Conservation (phyloP, 1,140 invertebrate species). For the Drosophila jambulina region DNA sequence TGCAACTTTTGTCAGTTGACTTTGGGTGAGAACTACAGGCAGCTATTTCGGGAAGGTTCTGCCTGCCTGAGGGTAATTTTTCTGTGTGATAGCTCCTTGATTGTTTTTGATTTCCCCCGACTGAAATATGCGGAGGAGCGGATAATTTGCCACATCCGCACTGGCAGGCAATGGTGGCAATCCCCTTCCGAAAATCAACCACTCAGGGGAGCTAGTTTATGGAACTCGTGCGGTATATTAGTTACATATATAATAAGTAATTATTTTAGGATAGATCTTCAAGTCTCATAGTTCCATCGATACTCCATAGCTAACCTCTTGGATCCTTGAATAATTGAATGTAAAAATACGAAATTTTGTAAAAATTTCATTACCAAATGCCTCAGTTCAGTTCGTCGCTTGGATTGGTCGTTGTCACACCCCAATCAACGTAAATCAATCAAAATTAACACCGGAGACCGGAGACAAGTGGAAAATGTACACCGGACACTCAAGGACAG, state of each 20-base stretch:
- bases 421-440: conserved; percentile 22
- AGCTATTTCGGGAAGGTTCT: conserved; percentile 10
- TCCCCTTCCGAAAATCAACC: not conserved
- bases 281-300: not conserved
- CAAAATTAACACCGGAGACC: conserved; percentile 24
- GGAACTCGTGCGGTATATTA: not conserved
- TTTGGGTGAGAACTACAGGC: not conserved
- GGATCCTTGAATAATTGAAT: not conserved
- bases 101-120: conserved; percentile 15
- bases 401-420: conserved; percentile 3
- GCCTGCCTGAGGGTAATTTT: conserved; percentile 12
- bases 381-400: not conserved
- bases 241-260: not conserved
- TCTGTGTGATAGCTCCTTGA: conserved; percentile 13
- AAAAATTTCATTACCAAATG: not conserved
- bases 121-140: conserved; percentile 1
- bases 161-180: conserved; percentile 9
- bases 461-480: conserved; percentile 22
- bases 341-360: not conserved
- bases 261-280: not conserved
- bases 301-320: no score
- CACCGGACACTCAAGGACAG: conserved; percentile 1
- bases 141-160: conserved; percentile 17
- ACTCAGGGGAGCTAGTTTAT: not conserved
- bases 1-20: conserved; percentile 18